phyloP scores from a whole-genome alignment of 2,888 invertebrate genomes.

The Laothoe populi region DNA sequence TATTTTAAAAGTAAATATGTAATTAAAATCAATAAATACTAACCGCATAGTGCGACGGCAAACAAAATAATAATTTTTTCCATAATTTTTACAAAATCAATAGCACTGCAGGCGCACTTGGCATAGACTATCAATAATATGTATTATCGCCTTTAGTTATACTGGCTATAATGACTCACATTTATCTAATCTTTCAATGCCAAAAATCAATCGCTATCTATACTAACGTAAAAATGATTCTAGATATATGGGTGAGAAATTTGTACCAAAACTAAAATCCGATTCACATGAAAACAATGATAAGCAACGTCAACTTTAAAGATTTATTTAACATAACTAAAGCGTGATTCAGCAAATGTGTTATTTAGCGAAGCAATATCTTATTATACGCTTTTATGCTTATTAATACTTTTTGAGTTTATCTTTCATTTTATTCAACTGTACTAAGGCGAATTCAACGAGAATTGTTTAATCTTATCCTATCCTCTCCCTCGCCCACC shows the following conservation, averaged over 20 bases:
- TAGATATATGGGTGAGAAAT: too few relatives aligned
- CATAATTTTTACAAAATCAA: conserved; percentile 19
- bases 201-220: conserved; percentile 30
- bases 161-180: conserved; percentile 22
- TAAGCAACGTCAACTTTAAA: neutral
- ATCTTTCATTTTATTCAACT: too few relatives aligned
- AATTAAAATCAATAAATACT: neutral
- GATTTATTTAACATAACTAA: neutral
- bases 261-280: neutral
- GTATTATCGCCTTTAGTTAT: conserved; percentile 1
- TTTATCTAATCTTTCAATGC: conserved; percentile 24
- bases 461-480: too few relatives aligned
- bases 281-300: neutral
- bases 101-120: conserved; percentile 13
- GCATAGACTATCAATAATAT: neutral
- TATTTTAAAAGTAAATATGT: neutral
- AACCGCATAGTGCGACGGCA: conserved; percentile 12
- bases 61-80: conserved; percentile 22
- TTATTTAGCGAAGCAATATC: neutral
- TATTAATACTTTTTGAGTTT: too few relatives aligned
- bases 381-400: too few relatives aligned
- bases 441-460: too few relatives aligned
- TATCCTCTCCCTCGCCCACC: too few relatives aligned
- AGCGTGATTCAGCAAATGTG: neutral
- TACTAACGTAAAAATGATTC: neutral